A percentile compares a stretch with the other conserved stretches of the same genome.
These are phyloP conservation scores for Agapostemon virescens DNA, from an alignment of 2,888 invertebrate genomes.

Conservation along the genomic window DNA sequence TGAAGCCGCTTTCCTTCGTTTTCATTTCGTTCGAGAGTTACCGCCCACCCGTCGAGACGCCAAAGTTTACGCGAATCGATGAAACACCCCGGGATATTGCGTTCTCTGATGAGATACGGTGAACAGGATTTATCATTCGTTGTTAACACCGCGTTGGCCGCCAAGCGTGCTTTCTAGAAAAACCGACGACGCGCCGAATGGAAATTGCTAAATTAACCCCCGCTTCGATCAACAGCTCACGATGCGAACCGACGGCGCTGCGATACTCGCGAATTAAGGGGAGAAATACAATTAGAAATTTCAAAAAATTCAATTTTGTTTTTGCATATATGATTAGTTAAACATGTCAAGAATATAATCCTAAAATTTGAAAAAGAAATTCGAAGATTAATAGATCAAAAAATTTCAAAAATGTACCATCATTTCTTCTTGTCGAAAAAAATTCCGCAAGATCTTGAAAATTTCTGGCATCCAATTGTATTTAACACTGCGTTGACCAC, in stretches of 20 bases:
- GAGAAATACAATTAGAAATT: too few relatives aligned
- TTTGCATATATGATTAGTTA: too few relatives aligned
- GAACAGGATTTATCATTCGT: slow-evolving; percentile 11
- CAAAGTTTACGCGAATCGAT: slow-evolving; percentile 35
- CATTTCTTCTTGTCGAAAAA: too few relatives aligned
- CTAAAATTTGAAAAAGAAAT: too few relatives aligned
- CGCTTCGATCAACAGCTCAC: not conserved
- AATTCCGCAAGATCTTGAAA: too few relatives aligned
- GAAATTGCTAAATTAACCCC: not conserved
- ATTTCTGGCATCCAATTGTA: too few relatives aligned
- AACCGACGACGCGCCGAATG: not conserved
- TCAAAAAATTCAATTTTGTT: too few relatives aligned
- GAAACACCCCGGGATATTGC: slow-evolving; percentile 37
- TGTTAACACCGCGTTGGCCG: not conserved
- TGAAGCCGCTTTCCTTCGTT: slow-evolving; percentile 31
- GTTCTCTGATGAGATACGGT: slow-evolving; percentile 19
- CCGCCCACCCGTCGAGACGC: slow-evolving; percentile 18
- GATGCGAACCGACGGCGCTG: too few relatives aligned
- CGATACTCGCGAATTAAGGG: too few relatives aligned
- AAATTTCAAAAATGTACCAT: too few relatives aligned
- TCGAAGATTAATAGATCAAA: too few relatives aligned
- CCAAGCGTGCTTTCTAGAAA: not conserved
- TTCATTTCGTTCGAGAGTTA: slow-evolving; percentile 45
- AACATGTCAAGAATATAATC: too few relatives aligned
- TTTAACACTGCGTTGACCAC: not conserved